Evolutionary conservation across 2,888 invertebrate genomes (phyloP).

Genomic region (Coleophora deauratella): DNA sequence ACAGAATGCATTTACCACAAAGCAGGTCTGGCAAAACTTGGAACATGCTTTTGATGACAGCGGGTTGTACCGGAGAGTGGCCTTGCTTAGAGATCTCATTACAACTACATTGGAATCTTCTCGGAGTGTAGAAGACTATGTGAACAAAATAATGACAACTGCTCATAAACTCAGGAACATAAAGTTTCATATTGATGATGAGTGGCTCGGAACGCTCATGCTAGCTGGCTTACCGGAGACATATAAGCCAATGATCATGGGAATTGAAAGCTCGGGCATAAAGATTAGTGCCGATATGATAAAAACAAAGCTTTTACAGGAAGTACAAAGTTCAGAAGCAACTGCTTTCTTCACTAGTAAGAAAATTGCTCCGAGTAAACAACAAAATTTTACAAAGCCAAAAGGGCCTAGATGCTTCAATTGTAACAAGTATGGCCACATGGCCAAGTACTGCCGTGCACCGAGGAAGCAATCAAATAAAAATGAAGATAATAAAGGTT

Average conservation of each 20-base stretch:
- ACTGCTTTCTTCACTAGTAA: too few species aligned
- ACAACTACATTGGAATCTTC: constrained; percentile 14
- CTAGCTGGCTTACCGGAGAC: constrained; percentile 16
- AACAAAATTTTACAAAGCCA: too few species aligned
- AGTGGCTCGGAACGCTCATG: constrained; percentile 19
- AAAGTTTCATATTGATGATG: constrained; percentile 14
- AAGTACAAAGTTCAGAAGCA: too few species aligned
- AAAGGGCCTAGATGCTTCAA: background rate
- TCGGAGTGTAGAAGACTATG: constrained; percentile 15
- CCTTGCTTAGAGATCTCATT: constrained; percentile 15
- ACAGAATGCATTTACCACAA: constrained; percentile 4
- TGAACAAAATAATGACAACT: constrained; percentile 15
- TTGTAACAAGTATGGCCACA: background rate
- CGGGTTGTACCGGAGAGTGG: background rate
- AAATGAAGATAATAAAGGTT: background rate
- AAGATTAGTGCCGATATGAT: constrained; percentile 3
- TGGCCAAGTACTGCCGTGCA: background rate
- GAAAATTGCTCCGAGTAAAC: too few species aligned
- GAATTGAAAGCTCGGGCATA: constrained; percentile 3
- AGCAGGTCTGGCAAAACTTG: constrained; percentile 10
- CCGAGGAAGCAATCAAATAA: background rate
- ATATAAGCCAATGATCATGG: constrained; percentile 10
- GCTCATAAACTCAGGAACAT: constrained; percentile 19
- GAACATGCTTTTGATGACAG: constrained; percentile 10
- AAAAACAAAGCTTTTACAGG: constrained; percentile 8